Percentiles rank a stretch among this genome's conserved stretches.
Evolutionary conservation across 30 jellyfish, hydroid and myxozoan species (phyloP).

Genomic region (Aurelia sp.): DNA sequence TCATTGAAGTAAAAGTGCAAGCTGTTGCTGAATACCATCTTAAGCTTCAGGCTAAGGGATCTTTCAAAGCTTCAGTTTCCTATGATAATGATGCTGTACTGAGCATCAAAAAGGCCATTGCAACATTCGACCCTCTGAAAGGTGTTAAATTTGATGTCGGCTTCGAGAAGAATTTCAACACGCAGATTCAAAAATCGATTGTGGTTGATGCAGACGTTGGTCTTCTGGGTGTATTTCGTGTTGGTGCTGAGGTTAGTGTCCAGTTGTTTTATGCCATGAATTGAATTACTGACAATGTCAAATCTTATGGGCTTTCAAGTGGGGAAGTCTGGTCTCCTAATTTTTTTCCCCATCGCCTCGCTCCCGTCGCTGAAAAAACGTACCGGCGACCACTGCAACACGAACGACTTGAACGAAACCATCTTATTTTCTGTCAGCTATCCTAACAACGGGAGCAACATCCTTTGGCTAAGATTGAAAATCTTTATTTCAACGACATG

Average conservation of each 20-base stretch:
- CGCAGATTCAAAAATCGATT: background rate
- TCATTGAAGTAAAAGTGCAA: slow-evolving; percentile 23
- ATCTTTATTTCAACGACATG: too few relatives aligned
- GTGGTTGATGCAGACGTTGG: slow-evolving; percentile 8
- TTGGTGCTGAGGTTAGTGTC: slow-evolving; percentile 24
- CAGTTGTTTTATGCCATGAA: too few relatives aligned
- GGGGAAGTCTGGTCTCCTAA: too few relatives aligned
- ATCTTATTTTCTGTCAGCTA: too few relatives aligned
- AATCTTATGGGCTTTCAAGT: too few relatives aligned
- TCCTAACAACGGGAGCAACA: too few relatives aligned
- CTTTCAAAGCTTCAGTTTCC: background rate
- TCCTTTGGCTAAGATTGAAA: too few relatives aligned
- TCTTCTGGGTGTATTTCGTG: slow-evolving; percentile 30
- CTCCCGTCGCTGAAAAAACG: too few relatives aligned
- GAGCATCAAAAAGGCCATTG: slow-evolving; percentile 25
- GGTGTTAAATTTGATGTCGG: slow-evolving; percentile 24
- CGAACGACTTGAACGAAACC: too few relatives aligned
- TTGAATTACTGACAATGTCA: too few relatives aligned
- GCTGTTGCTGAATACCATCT: slow-evolving; percentile 15
- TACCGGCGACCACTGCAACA: too few relatives aligned
- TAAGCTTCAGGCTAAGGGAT: background rate
- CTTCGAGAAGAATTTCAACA: background rate
- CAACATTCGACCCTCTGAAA: slow-evolving; percentile 11
- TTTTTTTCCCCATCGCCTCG: too few relatives aligned
- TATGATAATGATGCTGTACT: background rate